A percentile compares a stretch with the other conserved stretches of the same genome.
Conservation (phyloP, 2,888 invertebrate genomes). For the Caenorhabditis virilis region DNA sequence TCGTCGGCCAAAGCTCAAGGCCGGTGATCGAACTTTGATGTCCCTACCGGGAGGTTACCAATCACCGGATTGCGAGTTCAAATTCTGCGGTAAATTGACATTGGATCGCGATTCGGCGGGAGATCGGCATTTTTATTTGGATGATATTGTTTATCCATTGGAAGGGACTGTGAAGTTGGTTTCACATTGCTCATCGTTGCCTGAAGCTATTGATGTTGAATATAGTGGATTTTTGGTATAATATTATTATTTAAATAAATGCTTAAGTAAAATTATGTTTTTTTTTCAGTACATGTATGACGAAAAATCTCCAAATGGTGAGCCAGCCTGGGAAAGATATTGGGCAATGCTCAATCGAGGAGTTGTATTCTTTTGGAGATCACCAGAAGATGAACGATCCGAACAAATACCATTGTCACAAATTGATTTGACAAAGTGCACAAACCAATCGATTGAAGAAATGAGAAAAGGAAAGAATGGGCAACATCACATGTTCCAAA, state of each 20-base stretch:
- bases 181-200: constrained; percentile 45
- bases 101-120: constrained; percentile 34
- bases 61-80: constrained; percentile 36
- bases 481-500: constrained; percentile 40
- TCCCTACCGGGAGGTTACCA: constrained; percentile 23
- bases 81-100: constrained; percentile 39
- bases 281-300: constrained; percentile 46
- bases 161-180: constrained; percentile 55
- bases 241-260: neutral
- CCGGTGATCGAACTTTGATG: constrained; percentile 17
- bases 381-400: constrained; percentile 47
- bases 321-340: constrained; percentile 48
- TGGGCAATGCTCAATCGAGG: constrained; percentile 58
- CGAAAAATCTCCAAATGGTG: constrained; percentile 31
- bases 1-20: constrained; percentile 11
- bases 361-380: constrained; percentile 53
- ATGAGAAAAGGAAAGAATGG: constrained; percentile 7
- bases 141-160: constrained; percentile 54
- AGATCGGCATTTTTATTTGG: constrained; percentile 45
- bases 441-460: constrained; percentile 44
- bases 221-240: constrained; percentile 48
- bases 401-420: constrained; percentile 45
- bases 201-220: constrained; percentile 50
- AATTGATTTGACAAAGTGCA: constrained; percentile 52
- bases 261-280: neutral